Evolutionary conservation across 2,888 invertebrate species (phyloP).

Genomic region (Villa cingulata): DNA sequence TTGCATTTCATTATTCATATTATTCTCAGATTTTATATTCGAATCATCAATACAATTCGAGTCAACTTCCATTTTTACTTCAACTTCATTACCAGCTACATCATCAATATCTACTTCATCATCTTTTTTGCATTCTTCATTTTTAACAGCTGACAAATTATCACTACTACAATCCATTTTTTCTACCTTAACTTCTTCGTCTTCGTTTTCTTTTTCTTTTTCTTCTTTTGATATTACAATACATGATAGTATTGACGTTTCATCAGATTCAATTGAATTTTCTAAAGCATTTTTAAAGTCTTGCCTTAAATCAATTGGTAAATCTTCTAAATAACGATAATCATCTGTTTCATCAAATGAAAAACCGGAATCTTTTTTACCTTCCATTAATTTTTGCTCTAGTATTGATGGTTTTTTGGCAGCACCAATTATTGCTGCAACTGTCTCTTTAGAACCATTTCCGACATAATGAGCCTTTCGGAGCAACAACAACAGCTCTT

Average conservation of each 20-base stretch:
- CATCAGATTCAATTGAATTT: conserved; percentile 37
- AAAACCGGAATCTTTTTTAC: conserved; percentile 31
- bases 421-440: conserved; percentile 37
- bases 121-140: conserved; percentile 1
- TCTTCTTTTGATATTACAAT: conserved; percentile 10
- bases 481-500: conserved; percentile 48
- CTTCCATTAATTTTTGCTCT: conserved; percentile 53
- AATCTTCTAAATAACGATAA: conserved; percentile 19
- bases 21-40: conserved; percentile 4
- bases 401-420: conserved; percentile 51
- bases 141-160: conserved; percentile 13
- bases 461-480: conserved; percentile 48
- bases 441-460: conserved; percentile 35
- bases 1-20: conserved; percentile 1
- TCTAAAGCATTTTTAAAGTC: conserved; percentile 44
- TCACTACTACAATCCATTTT: conserved; percentile 23
- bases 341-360: conserved; percentile 27
- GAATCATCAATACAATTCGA: conserved; percentile 28
- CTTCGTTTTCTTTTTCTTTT: conserved; percentile 12
- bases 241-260: conserved; percentile 7
- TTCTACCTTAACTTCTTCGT: conserved; percentile 18
- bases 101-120: conserved; percentile 11
- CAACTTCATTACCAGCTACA: conserved; percentile 10
- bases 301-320: conserved; percentile 28
- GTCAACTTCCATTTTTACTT: conserved; percentile 26